Base-by-base conservation (phyloP, 2,888 invertebrate genomes). In the Phasia obesa region DNA sequence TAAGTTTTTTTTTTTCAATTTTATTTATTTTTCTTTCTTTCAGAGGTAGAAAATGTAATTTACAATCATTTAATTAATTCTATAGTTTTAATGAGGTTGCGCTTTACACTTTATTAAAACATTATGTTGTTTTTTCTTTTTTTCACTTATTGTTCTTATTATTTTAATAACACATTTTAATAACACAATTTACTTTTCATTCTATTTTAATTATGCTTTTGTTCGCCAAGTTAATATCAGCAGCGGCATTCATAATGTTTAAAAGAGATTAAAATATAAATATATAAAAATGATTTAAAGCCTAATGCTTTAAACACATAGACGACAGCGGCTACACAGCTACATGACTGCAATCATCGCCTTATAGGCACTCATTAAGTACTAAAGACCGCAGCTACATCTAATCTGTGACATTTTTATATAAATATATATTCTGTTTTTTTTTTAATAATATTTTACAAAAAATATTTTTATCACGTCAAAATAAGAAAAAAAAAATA, bases 21-120 rank as follows among this genome's bases (percentile, higher is more conserved):
- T n/a, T n/a, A n/a, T n/a, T n/a, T n/a, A n/a, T n/a, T n/a, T n/a
- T n/a, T n/a, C n/a, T n/a, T n/a, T n/a, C n/a, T 1, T 17, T 6
- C 44, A 51, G 27, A 60, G 69, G 42, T 60, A 21, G 47, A 35
- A 55, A 64, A 5, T 15, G 19, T 71, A 60, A 49, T 74, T 64
- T 77, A 55, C 62, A 77, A 77, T 77, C 64, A 77, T 73, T 82
- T 69, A 78, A 82, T 74, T 82, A 78, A 69, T 78, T 78, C 42
- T 78, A 25, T 57, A 74, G 67, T 51, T 62, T 55, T 78, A 82
- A 82, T 78, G 62, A 78, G 67, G 64, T 74, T 70, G 57, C 78
- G 49, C 38, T 64, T 69, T 69, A 27, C 62, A 78, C 74, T 82
- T 78, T 74, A 82, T 82, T 70, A 71, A 65, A 70, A 49, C 42